Base-by-base conservation (phyloP, 2,888 invertebrate genomes). In the Gari tellinella region DNA sequence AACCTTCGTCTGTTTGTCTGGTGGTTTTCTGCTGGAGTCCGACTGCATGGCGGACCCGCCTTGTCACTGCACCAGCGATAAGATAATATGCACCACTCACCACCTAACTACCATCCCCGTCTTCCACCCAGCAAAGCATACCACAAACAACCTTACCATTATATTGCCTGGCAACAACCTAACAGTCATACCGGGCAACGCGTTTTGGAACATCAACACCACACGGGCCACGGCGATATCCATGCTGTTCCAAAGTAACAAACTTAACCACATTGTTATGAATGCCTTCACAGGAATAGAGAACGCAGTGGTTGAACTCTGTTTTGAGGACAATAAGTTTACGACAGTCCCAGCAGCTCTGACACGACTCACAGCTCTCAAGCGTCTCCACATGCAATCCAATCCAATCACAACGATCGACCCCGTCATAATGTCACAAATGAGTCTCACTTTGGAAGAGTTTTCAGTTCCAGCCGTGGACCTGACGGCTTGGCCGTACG, bases 201-300 rank as follows among this genome's bases (percentile, higher is more conserved):
- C 40, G 2, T 56, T 56, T 17, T n/a, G 41, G 5, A 23, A 23
- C 12, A 25, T 56, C 15, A 25, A 25, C 15, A 15, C 41, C 2
- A 56, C 56, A n/a, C 41, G 41, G 7, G 56, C 56, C 2, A 7
- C 5, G 10, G 17, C 41, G 10, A 56, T 56, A 14, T 41, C 41
- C 7, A 56, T 56, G 25, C 41, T 43, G 31, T 25, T 56, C 3
- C 41, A 41, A 7, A 43, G 41, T 41, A 56, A 56, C 21, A 23
- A 56, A 14, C 41, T 56, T 15, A 43, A 23, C 23, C 25, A 2
- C 17, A 43, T 56, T 8, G 56, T 43, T 40, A 19, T 8, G 12
- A 23, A 40, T 12, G 56, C 41, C 15, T 56, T 56, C 21, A 25
- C 14, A 43, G 56, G 56, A 12, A 56, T 56, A 41, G 56, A 56